A percentile compares a stretch with the other conserved stretches of the same genome.
phyloP scores from a whole-genome alignment of 1,140 invertebrate species.

The Drosophila neocordata region DNA sequence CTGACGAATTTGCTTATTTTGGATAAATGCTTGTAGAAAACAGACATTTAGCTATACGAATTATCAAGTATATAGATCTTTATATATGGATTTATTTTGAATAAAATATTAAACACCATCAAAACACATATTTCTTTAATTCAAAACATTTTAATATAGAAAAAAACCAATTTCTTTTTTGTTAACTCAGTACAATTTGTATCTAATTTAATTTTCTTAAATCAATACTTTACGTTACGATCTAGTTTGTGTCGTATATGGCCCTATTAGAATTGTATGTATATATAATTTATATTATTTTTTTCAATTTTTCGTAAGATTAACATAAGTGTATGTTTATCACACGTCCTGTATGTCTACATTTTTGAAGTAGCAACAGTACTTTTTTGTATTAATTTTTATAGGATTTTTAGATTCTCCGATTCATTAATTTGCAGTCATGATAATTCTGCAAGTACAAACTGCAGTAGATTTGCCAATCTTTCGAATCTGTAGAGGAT shows the following conservation, averaged over 20 bases:
- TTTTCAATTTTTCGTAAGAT: slow-evolving; percentile 10
- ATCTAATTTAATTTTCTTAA: slow-evolving; percentile 24
- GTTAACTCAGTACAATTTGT: slow-evolving; percentile 43
- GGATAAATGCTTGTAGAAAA: slow-evolving; percentile 57
- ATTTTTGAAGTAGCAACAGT: slow-evolving; percentile 17
- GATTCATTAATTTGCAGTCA: slow-evolving; percentile 37
- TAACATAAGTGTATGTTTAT: slow-evolving; percentile 52
- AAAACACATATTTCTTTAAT: slow-evolving; percentile 1
- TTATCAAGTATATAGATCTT: slow-evolving; percentile 54
- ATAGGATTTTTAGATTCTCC: slow-evolving; percentile 26
- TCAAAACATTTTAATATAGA: slow-evolving; percentile 20
- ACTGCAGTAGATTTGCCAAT: slow-evolving; percentile 68
- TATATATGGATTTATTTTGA: slow-evolving; percentile 38
- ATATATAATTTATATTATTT: slow-evolving; percentile 23
- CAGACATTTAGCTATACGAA: slow-evolving; percentile 58
- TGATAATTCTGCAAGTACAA: slow-evolving; percentile 55
- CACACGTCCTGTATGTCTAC: slow-evolving; percentile 60
- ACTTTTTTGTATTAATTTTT: slow-evolving; percentile 2
- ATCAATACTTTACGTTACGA: slow-evolving; percentile 6
- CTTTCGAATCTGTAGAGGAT: slow-evolving; percentile 69
- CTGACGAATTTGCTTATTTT: slow-evolving; percentile 44
- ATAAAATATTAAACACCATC: slow-evolving; percentile 39
- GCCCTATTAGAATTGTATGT: slow-evolving; percentile 34
- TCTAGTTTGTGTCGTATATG: slow-evolving; percentile 51
- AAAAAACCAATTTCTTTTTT: slow-evolving; percentile 2